A percentile compares a stretch with the other conserved stretches of the same genome.
Evolutionary conservation across 2,113 vertebrate genomes (phyloP).

Genomic region (Atrichornis clamosus): DNA sequence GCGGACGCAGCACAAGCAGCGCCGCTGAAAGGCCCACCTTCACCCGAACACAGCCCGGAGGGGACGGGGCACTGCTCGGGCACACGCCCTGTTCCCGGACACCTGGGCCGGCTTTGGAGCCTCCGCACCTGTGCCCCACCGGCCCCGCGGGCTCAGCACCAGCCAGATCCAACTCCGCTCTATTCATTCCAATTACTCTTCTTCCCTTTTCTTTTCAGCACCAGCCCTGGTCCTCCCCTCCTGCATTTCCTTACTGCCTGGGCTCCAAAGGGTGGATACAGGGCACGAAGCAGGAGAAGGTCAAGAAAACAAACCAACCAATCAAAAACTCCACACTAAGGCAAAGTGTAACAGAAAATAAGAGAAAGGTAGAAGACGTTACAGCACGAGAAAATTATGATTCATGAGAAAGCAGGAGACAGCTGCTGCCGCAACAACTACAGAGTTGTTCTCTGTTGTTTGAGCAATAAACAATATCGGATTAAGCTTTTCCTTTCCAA

Average conservation of each 20-base stretch:
- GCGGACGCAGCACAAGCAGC: neutral
- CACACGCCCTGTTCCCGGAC: fast-evolving
- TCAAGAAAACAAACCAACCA: neutral
- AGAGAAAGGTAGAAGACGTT: neutral
- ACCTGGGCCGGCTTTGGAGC: fast-evolving
- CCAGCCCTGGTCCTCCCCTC: too few relatives aligned
- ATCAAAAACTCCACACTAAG: neutral
- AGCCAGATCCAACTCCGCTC: fast-evolving
- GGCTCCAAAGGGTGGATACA: neutral
- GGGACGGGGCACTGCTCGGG: neutral
- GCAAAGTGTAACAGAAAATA: neutral
- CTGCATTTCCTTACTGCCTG: neutral
- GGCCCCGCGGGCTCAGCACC: neutral
- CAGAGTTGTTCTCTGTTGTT: too few relatives aligned
- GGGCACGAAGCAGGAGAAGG: neutral
- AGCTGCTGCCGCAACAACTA: too few relatives aligned
- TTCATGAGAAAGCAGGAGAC: neutral
- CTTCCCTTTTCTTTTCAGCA: too few relatives aligned
- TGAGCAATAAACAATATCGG: neutral
- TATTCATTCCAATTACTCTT: fast-evolving
- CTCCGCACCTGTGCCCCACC: fast-evolving
- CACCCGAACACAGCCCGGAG: neutral
- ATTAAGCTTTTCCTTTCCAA: neutral
- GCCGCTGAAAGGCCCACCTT: neutral
- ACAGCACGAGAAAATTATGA: neutral